Conservation (phyloP, 1,140 invertebrate species). For the Oscheius sp. region DNA sequence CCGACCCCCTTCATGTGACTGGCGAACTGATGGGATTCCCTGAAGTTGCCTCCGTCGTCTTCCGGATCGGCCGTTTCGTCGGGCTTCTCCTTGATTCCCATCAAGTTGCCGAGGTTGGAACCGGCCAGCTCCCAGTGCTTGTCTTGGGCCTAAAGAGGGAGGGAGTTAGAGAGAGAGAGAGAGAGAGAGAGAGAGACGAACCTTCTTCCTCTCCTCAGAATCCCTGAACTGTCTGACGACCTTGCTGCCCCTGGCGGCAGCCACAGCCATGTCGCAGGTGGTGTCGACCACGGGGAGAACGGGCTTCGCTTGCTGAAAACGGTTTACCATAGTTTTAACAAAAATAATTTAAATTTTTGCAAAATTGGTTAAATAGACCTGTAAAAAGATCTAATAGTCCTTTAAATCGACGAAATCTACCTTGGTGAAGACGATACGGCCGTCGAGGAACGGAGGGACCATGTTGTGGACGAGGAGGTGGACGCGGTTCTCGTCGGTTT, state of each 20-base stretch:
- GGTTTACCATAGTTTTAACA: no score
- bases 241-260: constrained; percentile 81
- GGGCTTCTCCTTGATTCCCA: constrained; percentile 80
- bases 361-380: background rate
- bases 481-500: constrained; percentile 79
- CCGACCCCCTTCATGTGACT: constrained; percentile 87
- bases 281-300: constrained; percentile 84
- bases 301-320: constrained; percentile 69
- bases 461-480: constrained; percentile 97
- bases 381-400: background rate
- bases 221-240: constrained; percentile 85
- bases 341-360: background rate
- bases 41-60: constrained; percentile 62
- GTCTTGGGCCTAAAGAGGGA: no score
- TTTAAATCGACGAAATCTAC: background rate
- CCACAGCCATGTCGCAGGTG: constrained; percentile 93
- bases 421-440: constrained; percentile 96
- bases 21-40: constrained; percentile 82
- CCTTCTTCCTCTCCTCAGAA: constrained; percentile 89
- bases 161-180: no score
- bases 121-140: constrained; percentile 99
- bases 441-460: constrained; percentile 96
- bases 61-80: constrained; percentile 69
- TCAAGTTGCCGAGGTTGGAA: constrained; percentile 91
- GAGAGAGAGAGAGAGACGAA: no score